Conservation (phyloP, 2,888 invertebrate genomes). For the Xestia c-nigrum region DNA sequence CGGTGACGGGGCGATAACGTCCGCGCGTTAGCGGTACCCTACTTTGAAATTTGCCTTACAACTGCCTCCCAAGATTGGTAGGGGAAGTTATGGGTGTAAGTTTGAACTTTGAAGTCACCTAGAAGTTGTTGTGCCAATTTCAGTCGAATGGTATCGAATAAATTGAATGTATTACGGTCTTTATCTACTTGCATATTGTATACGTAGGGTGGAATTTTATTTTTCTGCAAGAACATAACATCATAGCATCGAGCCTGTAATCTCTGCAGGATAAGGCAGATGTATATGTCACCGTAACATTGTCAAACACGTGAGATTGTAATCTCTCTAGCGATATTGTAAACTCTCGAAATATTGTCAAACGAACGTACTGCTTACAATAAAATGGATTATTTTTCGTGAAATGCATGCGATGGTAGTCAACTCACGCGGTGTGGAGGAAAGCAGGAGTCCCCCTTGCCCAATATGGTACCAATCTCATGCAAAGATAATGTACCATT, state of each 20-base stretch:
- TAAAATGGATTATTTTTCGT: too few species aligned
- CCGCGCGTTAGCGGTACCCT: slow-evolving; percentile 44
- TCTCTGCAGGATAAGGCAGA: neutral
- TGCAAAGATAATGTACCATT: too few species aligned
- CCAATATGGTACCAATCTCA: too few species aligned
- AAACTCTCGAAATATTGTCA: too few species aligned
- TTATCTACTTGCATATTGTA: neutral
- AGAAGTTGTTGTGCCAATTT: slow-evolving; percentile 34
- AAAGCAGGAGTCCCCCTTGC: too few species aligned
- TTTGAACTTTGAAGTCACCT: slow-evolving; percentile 44
- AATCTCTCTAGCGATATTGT: too few species aligned
- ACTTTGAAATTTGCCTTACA: slow-evolving; percentile 57
- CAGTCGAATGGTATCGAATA: slow-evolving; percentile 31
- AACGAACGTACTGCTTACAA: too few species aligned
- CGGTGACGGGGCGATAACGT: slow-evolving; percentile 60
- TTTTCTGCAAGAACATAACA: neutral
- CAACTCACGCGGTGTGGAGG: too few species aligned
- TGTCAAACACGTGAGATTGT: too few species aligned
- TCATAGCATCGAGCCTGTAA: neutral
- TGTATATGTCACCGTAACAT: too few species aligned
- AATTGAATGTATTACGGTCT: slow-evolving; percentile 13
- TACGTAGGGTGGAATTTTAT: neutral
- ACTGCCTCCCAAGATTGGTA: slow-evolving; percentile 51
- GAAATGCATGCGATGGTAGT: too few species aligned
- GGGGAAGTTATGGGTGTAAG: slow-evolving; percentile 37